Evolutionary conservation across 2,113 vertebrate species (phyloP).

Genomic region (Phylloscopus trochilus): DNA sequence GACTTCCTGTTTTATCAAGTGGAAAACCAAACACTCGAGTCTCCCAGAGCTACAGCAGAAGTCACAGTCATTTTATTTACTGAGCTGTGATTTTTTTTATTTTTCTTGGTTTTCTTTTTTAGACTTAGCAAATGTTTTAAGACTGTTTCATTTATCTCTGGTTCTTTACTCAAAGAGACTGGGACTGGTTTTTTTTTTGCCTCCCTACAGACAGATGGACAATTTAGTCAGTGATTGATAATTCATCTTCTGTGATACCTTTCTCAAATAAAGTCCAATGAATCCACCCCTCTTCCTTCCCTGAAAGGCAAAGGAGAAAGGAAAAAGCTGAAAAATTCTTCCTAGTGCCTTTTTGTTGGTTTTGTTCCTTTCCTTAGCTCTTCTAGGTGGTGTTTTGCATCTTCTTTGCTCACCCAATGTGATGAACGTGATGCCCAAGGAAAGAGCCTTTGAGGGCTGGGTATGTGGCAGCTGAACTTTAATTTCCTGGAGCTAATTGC

Average conservation of each 20-base stretch:
- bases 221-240: not conserved
- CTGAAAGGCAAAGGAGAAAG: not conserved
- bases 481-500: not conserved
- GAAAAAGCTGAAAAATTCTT: not conserved
- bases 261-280: not conserved
- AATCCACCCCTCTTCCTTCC: not conserved
- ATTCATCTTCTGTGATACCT: not conserved
- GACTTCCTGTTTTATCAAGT: slow-evolving; percentile 10
- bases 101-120: not conserved
- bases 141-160: slow-evolving; percentile 3
- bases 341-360: not conserved
- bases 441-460: not conserved
- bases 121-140: slow-evolving; percentile 40
- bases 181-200: not conserved
- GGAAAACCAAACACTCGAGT: not conserved
- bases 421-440: not conserved
- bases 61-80: not conserved
- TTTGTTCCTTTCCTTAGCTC: not conserved
- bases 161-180: slow-evolving; percentile 46
- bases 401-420: not conserved
- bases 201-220: not conserved
- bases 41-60: not conserved
- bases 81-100: not conserved
- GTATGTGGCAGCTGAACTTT: not conserved
- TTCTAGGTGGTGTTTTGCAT: not conserved